Conservation (phyloP, 2,797 vertebrate species). For the Gymnoscopelus braueri region DNA sequence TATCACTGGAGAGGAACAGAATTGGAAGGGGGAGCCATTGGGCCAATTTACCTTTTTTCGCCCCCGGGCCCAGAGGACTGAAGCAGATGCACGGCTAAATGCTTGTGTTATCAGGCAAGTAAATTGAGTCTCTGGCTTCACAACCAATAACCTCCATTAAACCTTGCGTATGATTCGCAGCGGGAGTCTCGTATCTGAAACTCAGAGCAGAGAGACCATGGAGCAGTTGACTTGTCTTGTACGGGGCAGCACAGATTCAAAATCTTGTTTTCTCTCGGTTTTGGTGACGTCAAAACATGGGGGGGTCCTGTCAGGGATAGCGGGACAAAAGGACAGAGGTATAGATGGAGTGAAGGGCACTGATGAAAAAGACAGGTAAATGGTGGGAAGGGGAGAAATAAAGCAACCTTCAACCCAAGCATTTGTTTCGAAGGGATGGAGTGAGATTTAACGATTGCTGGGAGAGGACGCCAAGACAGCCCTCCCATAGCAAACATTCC, state of each 20-base stretch:
- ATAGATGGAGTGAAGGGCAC: neutral
- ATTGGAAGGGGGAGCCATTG: slow-evolving; percentile 24
- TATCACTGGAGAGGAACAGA: slow-evolving; percentile 28
- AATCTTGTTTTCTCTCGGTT: slow-evolving; percentile 17
- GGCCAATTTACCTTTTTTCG: slow-evolving; percentile 54
- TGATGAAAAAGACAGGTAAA: slow-evolving; percentile 7
- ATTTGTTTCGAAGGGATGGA: slow-evolving; percentile 55
- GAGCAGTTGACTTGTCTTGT: slow-evolving; percentile 27
- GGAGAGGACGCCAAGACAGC: slow-evolving; percentile 41
- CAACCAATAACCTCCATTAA: slow-evolving; percentile 54
- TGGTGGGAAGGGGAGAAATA: slow-evolving; percentile 11
- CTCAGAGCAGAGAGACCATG: slow-evolving; percentile 19
- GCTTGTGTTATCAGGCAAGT: neutral
- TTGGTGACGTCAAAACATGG: too few relatives aligned
- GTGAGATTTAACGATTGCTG: slow-evolving; percentile 56
- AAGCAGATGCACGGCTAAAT: slow-evolving; percentile 6
- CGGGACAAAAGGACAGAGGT: neutral
- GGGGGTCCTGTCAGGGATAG: slow-evolving; percentile 9
- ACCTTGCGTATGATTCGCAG: slow-evolving; percentile 55
- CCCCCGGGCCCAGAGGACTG: slow-evolving; percentile 19
- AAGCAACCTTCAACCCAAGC: slow-evolving; percentile 28
- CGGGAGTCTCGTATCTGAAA: slow-evolving; percentile 35
- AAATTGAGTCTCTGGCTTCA: slow-evolving; percentile 24
- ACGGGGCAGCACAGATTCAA: slow-evolving; percentile 22
- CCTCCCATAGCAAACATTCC: slow-evolving; percentile 56